phyloP scores from a whole-genome alignment of 2,888 invertebrate genomes.

The Leptopterna dolabrata region DNA sequence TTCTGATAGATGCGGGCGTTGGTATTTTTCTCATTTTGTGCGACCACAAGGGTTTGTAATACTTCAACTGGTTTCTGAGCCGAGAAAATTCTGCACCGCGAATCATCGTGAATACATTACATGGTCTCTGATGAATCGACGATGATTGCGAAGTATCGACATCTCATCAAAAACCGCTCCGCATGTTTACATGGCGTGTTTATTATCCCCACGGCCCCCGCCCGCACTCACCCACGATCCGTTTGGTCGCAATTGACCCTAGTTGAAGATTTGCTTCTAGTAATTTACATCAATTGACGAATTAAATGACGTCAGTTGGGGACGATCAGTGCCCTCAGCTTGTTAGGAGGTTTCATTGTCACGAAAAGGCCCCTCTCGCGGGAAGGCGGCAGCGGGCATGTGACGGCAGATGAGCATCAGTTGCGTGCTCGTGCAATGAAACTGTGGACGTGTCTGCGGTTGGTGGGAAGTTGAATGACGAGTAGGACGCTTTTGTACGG shows the following conservation, averaged over 20 bases:
- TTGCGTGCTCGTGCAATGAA: not conserved
- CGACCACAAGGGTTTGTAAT: too few relatives aligned
- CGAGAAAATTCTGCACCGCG: too few relatives aligned
- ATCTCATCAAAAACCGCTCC: not conserved
- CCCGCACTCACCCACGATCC: not conserved
- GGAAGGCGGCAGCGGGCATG: not conserved
- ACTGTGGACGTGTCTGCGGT: not conserved
- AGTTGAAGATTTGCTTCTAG: conserved; percentile 59
- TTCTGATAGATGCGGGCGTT: too few relatives aligned
- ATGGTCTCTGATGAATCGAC: not conserved
- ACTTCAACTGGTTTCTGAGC: too few relatives aligned
- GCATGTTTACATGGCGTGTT: conserved; percentile 1
- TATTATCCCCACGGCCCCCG: not conserved
- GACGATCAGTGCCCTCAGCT: conserved; percentile 50
- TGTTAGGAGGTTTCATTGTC: conserved; percentile 4
- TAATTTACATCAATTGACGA: conserved; percentile 59
- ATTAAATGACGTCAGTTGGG: conserved; percentile 54
- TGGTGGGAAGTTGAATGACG: too few relatives aligned
- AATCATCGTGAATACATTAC: too few relatives aligned
- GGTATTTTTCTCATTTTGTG: too few relatives aligned
- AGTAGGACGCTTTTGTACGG: too few relatives aligned
- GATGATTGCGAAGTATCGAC: not conserved
- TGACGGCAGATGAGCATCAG: not conserved
- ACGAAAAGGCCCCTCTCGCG: not conserved
- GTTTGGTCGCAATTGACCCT: conserved; percentile 57